Conservation (phyloP, 2,797 vertebrate species). For the Tokudaia muenninki region DNA sequence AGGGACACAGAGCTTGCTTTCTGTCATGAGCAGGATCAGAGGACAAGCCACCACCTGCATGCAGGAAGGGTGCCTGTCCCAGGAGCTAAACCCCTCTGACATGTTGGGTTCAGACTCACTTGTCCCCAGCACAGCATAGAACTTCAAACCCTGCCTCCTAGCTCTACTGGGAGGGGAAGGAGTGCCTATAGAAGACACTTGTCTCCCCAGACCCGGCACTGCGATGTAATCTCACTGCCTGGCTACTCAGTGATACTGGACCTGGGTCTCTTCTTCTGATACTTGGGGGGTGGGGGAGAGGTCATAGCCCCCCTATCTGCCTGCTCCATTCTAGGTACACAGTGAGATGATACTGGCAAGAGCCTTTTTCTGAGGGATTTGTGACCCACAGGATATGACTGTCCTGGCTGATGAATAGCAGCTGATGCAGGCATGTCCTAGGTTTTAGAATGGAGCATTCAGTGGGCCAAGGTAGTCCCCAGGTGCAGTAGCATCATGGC, state of each 20-base stretch:
- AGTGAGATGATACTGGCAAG: not conserved
- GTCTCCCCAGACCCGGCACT: too few species aligned
- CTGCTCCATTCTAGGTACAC: not conserved
- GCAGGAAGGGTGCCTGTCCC: too few species aligned
- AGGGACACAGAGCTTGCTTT: not conserved
- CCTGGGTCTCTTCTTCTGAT: not conserved
- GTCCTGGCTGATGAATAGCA: fast-evolving
- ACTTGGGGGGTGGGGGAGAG: fast-evolving
- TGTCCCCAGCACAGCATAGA: fast-evolving
- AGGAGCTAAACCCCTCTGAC: not conserved
- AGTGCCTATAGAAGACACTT: too few species aligned
- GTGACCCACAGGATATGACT: fast-evolving
- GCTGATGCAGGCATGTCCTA: not conserved
- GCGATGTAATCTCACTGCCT: not conserved
- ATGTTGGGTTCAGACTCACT: not conserved
- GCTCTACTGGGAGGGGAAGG: not conserved
- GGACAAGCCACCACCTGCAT: not conserved
- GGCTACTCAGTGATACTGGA: not conserved
- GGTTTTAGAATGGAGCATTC: not conserved
- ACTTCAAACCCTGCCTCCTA: not conserved
- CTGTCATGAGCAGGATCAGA: not conserved
- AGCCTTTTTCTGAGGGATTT: not conserved
- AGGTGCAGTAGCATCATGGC: not conserved
- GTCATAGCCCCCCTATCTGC: fast-evolving
- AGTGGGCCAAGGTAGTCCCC: fast-evolving